phyloP scores from a whole-genome alignment of 2,888 invertebrate genomes.

The Alcis repandata region DNA sequence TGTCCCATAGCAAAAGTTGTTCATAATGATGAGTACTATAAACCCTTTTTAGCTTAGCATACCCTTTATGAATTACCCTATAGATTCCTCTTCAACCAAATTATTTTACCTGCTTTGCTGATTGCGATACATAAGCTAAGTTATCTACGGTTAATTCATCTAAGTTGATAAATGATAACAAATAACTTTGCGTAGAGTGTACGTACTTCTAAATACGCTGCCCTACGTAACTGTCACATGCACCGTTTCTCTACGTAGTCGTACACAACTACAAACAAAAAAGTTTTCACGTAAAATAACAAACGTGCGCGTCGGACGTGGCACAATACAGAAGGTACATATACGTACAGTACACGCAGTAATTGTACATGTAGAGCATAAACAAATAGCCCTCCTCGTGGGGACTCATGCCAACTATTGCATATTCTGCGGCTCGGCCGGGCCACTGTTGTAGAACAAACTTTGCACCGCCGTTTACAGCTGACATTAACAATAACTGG shows the following conservation, averaged over 20 bases:
- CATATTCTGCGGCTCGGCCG: neutral
- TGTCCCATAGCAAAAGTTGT: no score
- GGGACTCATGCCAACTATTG: neutral
- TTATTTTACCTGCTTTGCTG: no score
- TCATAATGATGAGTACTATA: no score
- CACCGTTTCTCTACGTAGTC: neutral
- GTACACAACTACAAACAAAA: conserved; percentile 1
- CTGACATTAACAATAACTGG: neutral
- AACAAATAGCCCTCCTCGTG: conserved; percentile 5
- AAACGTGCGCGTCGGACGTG: conserved; percentile 1
- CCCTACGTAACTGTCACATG: neutral
- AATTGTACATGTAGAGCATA: conserved; percentile 14
- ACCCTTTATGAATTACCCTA: no score
- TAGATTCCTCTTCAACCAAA: no score
- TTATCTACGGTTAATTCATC: no score
- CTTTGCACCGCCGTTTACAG: neutral
- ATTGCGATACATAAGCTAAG: no score
- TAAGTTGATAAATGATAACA: no score
- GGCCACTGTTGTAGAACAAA: neutral
- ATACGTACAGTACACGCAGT: neutral
- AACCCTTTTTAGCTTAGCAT: no score
- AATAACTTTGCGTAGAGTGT: no score
- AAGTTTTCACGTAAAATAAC: conserved; percentile 3
- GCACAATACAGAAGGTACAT: conserved; percentile 1
- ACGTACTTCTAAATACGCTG: no score